Base-by-base conservation (phyloP, 2,888 invertebrate species). In the Tridacna gigas region DNA sequence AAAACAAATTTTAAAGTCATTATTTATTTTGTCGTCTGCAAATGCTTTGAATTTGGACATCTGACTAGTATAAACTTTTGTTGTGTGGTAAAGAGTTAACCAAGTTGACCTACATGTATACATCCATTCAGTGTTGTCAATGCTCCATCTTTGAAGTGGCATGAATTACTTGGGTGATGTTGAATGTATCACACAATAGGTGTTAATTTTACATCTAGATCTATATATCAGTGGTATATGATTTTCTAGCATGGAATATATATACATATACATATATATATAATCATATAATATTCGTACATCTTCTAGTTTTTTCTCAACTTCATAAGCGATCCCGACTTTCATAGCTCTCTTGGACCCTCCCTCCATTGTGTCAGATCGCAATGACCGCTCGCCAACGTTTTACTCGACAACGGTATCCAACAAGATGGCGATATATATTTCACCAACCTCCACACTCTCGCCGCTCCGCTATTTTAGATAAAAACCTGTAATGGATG, bases 261-360 rank as follows among this genome's bases (percentile, higher is more conserved):
- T 56, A 56, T 15, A 25, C 63, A 63, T 7, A 37, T 3, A 37
- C 37, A 56, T 37, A 28, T 12, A n/a, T 18, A 26, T 37, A 66
- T 67, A 66, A 77, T 66, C 13, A 13, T 18, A 45, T 9, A 12
- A 2, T 13, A n/a, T 47, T 73, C 91, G 85, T 88, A 93, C 94
- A 82, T 89, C 82, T 87, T 94, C 94, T 88, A 93, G 84, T 86
- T 93, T 94, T 86, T 90, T 91, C 81, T 93, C 93, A 71, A 92
- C 92, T 56, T 93, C 91, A 79, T 91, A 91, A 61, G 91, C 93
- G 74, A 93, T 87, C 73, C 94, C 94, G 73, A 93, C 90, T 84
- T 94, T 94, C 86, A 89, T 91, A 37, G 93, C 94, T 83, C 93
- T 84, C 65, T 82, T 84, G 18, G 79, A 69, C 37, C 82, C 37